These are phyloP conservation scores for Calliopum simillimum DNA, from an alignment of 2,888 invertebrate species.

Conservation along the genomic window DNA sequence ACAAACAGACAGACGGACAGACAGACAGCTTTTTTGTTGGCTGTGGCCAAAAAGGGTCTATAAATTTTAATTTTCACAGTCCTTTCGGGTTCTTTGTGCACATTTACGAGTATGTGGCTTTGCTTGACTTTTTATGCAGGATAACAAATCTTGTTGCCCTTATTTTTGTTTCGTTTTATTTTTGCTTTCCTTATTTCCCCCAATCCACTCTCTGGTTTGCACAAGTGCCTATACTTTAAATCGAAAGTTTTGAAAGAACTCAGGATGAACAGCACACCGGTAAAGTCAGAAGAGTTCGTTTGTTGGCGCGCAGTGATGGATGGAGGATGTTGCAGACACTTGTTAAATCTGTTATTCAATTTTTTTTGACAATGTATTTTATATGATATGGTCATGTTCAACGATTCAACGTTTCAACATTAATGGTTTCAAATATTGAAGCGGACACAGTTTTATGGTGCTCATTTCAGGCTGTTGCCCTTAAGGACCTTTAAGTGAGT, in stretches of 20 bases:
- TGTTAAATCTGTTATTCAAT: constrained; percentile 11
- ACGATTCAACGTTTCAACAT: not conserved
- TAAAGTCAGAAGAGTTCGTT: no score
- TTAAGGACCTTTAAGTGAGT: not conserved
- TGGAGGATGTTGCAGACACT: not conserved
- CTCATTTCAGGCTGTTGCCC: not conserved
- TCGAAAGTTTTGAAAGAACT: not conserved
- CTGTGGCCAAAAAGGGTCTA: constrained; percentile 15
- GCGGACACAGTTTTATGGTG: not conserved
- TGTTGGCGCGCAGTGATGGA: no score
- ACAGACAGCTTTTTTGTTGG: no score
- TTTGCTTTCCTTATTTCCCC: not conserved
- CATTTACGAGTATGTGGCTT: constrained; percentile 6
- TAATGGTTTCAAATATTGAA: not conserved
- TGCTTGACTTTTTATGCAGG: constrained; percentile 2
- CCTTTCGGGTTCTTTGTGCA: not conserved
- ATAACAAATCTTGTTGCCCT: constrained; percentile 11
- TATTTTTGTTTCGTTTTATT: not conserved
- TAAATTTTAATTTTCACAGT: constrained; percentile 12
- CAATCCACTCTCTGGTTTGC: not conserved
- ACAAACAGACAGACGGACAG: no score
- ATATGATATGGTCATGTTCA: not conserved
- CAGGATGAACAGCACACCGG: no score
- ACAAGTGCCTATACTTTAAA: not conserved
- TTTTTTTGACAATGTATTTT: constrained; percentile 8